These are phyloP conservation scores for Tetanocera ferruginea DNA, from an alignment of 2,888 invertebrate species.

Conservation along the genomic window DNA sequence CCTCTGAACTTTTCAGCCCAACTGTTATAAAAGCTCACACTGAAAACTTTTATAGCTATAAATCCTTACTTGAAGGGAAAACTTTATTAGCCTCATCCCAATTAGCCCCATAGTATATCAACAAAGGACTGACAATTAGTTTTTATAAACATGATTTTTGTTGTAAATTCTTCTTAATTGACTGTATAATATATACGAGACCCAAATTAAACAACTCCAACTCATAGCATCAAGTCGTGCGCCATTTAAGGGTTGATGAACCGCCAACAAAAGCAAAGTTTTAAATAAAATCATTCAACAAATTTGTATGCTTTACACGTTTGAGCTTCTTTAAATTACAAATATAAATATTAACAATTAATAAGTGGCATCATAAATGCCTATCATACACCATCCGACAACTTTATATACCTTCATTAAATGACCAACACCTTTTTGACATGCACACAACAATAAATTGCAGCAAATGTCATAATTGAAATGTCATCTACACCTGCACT, in stretches of 20 bases:
- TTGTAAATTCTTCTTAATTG: background rate
- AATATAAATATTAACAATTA: conserved; percentile 44
- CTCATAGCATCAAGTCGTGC: no score
- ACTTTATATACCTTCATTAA: background rate
- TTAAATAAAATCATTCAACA: background rate
- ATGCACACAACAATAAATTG: conserved; percentile 53
- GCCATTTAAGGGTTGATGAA: no score
- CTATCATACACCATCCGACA: background rate
- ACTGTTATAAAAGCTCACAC: no score
- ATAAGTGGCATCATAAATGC: conserved; percentile 29
- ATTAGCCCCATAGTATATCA: no score
- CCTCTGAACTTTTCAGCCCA: no score
- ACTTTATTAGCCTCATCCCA: no score
- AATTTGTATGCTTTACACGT: conserved; percentile 47
- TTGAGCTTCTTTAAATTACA: conserved; percentile 62
- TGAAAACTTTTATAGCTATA: no score
- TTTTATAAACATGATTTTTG: background rate
- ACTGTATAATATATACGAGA: no score
- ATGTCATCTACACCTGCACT: conserved; percentile 50
- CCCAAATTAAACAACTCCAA: no score
- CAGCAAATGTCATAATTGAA: conserved; percentile 59
- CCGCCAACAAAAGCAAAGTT: no score
- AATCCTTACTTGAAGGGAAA: no score
- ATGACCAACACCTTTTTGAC: conserved; percentile 15
- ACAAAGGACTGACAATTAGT: background rate